Evolutionary conservation across 2,113 vertebrate species (phyloP).

Genomic region (Orthonyx spaldingii): DNA sequence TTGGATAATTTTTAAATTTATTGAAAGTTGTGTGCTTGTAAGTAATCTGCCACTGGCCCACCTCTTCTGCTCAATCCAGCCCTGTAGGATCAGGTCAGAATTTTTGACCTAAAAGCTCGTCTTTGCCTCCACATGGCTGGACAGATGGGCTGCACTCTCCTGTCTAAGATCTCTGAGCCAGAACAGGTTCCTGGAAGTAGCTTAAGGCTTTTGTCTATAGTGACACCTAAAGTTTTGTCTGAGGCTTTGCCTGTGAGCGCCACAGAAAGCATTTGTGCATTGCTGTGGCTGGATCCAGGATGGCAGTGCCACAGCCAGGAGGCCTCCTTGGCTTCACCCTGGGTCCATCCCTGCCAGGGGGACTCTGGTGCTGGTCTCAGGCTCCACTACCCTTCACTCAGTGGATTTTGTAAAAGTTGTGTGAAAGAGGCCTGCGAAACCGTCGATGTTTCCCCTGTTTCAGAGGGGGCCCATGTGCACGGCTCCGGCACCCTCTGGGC

Average conservation of each 20-base stretch:
- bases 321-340: neutral
- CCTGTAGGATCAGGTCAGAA: neutral
- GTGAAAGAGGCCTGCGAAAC: neutral
- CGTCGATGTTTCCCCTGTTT: fast-evolving
- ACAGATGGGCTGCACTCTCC: neutral
- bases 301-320: neutral
- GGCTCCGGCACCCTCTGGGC: fast-evolving
- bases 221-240: neutral
- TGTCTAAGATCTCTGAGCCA: neutral
- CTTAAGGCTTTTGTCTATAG: neutral
- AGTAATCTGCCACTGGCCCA: neutral
- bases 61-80: neutral
- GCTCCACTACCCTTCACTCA: neutral
- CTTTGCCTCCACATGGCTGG: neutral
- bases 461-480: fast-evolving
- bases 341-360: neutral
- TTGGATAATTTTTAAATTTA: neutral
- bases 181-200: neutral
- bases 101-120: neutral
- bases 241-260: fast-evolving
- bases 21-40: neutral
- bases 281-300: fast-evolving
- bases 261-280: neutral
- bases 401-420: neutral
- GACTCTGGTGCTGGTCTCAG: neutral